Evolutionary conservation across 1,140 invertebrate species (phyloP).

Genomic region (Popillia japonica): DNA sequence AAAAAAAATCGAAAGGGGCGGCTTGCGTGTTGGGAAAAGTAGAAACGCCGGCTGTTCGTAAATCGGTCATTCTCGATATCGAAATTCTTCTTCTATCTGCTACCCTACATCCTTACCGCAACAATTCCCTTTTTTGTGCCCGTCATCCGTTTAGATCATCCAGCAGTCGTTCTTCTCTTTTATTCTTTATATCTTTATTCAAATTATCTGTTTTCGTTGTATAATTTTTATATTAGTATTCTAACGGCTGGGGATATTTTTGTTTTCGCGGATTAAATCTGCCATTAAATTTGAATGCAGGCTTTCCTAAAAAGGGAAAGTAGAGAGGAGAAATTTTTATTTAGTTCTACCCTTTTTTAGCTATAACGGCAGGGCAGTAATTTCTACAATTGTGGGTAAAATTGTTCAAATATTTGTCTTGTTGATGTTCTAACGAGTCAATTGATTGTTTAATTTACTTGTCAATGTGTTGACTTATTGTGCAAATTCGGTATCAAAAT

Average conservation of each 20-base stretch:
- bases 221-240: constrained; percentile 28
- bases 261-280: constrained; percentile 26
- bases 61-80: background rate
- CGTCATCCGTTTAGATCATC: background rate
- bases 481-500: no score
- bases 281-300: constrained; percentile 26
- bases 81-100: background rate
- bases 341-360: no score
- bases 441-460: no score
- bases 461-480: no score
- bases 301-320: background rate
- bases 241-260: constrained; percentile 23
- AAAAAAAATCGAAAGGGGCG: background rate
- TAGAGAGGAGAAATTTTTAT: background rate
- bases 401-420: no score
- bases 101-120: background rate
- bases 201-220: constrained; percentile 27
- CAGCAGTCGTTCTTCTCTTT: background rate
- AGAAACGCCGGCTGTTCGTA: background rate
- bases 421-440: no score
- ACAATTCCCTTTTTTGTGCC: background rate
- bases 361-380: no score
- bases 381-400: no score
- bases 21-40: background rate
- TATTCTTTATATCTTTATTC: constrained; percentile 20